A percentile compares a stretch with the other conserved stretches of the same genome.
These are phyloP conservation scores for Fratercula arctica DNA, from an alignment of 2,797 vertebrate genomes.

Conservation along the genomic window DNA sequence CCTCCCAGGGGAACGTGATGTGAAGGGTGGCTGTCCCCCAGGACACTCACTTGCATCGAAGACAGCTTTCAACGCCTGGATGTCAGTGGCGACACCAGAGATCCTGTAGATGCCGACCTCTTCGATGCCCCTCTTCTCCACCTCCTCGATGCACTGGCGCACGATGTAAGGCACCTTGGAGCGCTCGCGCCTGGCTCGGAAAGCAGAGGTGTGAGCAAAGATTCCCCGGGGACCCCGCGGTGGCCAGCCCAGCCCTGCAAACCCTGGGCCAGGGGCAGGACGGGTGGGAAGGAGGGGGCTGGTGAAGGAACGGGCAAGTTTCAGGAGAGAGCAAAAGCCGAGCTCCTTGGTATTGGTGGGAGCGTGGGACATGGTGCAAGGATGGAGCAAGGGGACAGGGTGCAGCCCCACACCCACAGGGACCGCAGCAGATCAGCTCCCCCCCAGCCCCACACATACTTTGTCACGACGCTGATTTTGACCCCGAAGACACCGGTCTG, in stretches of 20 bases:
- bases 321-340: background rate
- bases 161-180: slow-evolving; percentile 99
- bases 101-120: slow-evolving; percentile 99
- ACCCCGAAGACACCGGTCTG: slow-evolving; percentile 97
- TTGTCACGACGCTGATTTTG: slow-evolving; percentile 97
- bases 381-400: background rate
- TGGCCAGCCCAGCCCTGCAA: background rate
- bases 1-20: rapidly evolving
- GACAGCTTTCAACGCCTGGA: slow-evolving; percentile 92
- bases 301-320: rapidly evolving
- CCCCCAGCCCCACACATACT: slow-evolving; percentile 75
- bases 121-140: slow-evolving; percentile 97
- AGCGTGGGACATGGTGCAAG: background rate
- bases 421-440: background rate
- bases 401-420: background rate
- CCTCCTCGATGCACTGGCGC: slow-evolving; percentile 96
- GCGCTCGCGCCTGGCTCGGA: slow-evolving; percentile 87
- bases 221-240: rapidly evolving
- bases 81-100: slow-evolving; percentile 97
- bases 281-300: background rate
- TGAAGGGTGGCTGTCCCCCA: rapidly evolving
- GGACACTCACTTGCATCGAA: slow-evolving; percentile 93
- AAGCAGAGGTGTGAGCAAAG: background rate
- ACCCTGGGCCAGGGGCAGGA: background rate
- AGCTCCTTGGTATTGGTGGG: background rate